These are phyloP conservation scores for Aleiodes alternator DNA, from an alignment of 2,888 invertebrate species.

Conservation along the genomic window DNA sequence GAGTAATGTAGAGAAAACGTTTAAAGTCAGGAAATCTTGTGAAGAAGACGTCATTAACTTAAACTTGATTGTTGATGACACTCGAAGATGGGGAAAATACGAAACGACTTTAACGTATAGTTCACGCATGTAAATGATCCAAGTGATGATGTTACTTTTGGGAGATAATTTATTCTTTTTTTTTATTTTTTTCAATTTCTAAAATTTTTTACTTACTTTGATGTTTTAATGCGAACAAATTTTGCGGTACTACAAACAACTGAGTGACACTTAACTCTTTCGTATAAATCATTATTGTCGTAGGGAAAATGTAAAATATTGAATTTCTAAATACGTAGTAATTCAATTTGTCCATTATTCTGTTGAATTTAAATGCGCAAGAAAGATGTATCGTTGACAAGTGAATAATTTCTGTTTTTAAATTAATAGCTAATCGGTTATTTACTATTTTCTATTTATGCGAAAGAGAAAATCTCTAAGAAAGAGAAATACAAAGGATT, in stretches of 20 bases:
- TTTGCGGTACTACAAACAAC: background rate
- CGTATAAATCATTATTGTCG: background rate
- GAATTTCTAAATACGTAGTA: background rate
- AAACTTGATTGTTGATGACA: constrained; percentile 10
- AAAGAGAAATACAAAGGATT: constrained; percentile 26
- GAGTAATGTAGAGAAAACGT: constrained; percentile 14
- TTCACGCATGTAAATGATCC: constrained; percentile 23
- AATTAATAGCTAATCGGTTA: background rate
- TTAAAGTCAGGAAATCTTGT: constrained; percentile 24
- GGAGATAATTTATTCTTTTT: constrained; percentile 24
- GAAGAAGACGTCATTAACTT: constrained; percentile 18
- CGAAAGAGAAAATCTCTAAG: background rate
- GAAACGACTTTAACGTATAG: constrained; percentile 11
- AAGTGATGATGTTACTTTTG: constrained; percentile 21
- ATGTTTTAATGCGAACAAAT: constrained; percentile 13
- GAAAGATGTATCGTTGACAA: background rate
- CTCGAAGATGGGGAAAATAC: constrained; percentile 16
- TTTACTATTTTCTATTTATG: constrained; percentile 48
- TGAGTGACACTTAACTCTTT: background rate
- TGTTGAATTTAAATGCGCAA: no score
- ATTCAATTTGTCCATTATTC: background rate
- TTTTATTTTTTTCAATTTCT: background rate
- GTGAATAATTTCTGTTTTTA: background rate
- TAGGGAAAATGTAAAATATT: background rate
- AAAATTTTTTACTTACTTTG: constrained; percentile 1